Conservation (phyloP, 2,113 vertebrate genomes). For the Microcebus griseorufus region DNA sequence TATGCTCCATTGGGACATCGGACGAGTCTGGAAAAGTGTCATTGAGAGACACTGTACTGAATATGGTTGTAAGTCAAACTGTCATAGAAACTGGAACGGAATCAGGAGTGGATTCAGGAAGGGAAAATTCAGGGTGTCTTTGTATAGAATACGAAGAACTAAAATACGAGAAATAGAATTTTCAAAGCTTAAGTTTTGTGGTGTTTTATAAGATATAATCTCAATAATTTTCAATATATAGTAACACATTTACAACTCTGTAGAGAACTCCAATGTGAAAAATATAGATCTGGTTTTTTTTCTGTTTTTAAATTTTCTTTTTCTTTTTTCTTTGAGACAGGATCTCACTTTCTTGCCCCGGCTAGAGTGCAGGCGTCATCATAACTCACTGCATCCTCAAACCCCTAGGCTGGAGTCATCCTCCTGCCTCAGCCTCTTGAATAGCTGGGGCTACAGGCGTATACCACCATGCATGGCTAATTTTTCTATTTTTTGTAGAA, state of each 20-base stretch:
- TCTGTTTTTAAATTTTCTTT: neutral
- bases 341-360: too few relatives aligned
- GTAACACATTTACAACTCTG: neutral
- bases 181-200: neutral
- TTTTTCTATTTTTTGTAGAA: too few relatives aligned
- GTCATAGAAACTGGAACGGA: neutral
- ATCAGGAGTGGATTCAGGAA: neutral
- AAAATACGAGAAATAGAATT: neutral
- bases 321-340: too few relatives aligned
- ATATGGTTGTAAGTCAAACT: neutral
- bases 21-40: neutral
- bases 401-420: too few relatives aligned
- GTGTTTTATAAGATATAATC: neutral
- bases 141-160: neutral
- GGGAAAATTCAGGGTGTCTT: neutral
- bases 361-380: too few relatives aligned
- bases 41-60: neutral
- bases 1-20: neutral
- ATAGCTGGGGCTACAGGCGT: too few relatives aligned
- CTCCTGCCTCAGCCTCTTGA: too few relatives aligned
- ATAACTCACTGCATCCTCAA: too few relatives aligned
- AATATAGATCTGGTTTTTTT: neutral
- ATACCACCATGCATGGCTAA: too few relatives aligned
- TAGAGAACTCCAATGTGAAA: neutral
- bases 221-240: neutral